Conservation (phyloP, 2,113 vertebrate species). For the Istiophorus platypterus region DNA sequence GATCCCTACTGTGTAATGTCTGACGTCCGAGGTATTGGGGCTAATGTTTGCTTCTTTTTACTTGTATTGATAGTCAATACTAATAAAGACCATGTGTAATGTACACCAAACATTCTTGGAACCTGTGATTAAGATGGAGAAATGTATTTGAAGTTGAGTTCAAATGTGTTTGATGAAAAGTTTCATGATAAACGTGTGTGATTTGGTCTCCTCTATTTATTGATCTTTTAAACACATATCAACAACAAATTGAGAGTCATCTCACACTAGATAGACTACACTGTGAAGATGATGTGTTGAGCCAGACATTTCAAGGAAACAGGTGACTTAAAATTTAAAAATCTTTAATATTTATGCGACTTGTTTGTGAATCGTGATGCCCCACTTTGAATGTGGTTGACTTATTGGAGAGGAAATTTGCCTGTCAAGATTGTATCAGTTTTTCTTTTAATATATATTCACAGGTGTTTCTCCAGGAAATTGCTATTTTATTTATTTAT, state of each 20-base stretch:
- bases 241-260: conserved; percentile 50
- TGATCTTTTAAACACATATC: conserved; percentile 40
- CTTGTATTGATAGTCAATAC: conserved; percentile 48
- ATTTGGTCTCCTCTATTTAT: conserved; percentile 30
- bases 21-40: conserved; percentile 30
- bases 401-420: conserved; percentile 81
- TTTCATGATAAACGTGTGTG: conserved; percentile 24
- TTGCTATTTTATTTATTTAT: conserved; percentile 78
- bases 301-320: conserved; percentile 48
- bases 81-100: conserved; percentile 30
- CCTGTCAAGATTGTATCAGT: conserved; percentile 78
- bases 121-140: conserved; percentile 4
- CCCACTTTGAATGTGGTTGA: conserved; percentile 69
- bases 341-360: conserved; percentile 69
- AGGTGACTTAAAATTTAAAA: conserved; percentile 52
- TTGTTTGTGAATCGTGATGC: conserved; percentile 70
- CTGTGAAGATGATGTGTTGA: conserved; percentile 37
- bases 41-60: conserved; percentile 30
- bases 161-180: conserved; percentile 27
- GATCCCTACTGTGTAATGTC: conserved; percentile 20
- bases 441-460: conserved; percentile 75
- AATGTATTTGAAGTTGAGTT: conserved; percentile 35
- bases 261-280: conserved; percentile 27
- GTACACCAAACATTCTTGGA: conserved; percentile 24
- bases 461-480: conserved; percentile 78